phyloP scores from a whole-genome alignment of 2,113 vertebrate species.

The Heterochromis multidens region DNA sequence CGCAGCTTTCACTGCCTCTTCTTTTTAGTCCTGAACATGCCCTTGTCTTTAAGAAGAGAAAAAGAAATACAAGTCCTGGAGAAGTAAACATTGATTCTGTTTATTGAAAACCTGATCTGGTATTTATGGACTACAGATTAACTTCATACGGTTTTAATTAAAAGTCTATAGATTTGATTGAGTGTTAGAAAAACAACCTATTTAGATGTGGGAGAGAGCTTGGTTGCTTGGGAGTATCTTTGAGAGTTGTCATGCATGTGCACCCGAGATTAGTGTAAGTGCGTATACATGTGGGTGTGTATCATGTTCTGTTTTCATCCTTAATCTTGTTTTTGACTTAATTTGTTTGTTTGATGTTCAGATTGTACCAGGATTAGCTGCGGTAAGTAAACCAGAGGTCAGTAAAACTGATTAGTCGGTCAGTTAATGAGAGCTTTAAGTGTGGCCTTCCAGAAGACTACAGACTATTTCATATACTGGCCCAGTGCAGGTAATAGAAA shows the following conservation, averaged over 20 bases:
- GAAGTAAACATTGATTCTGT: neutral
- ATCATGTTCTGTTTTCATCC: constrained; percentile 17
- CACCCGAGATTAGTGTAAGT: constrained; percentile 51
- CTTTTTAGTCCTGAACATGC: neutral
- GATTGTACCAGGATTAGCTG: constrained; percentile 64
- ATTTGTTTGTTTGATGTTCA: constrained; percentile 52
- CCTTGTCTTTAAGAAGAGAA: neutral
- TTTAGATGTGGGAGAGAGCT: constrained; percentile 19
- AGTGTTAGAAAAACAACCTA: neutral
- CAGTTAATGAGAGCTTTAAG: constrained; percentile 44
- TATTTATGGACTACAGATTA: neutral
- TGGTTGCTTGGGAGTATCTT: constrained; percentile 30
- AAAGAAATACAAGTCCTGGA: neutral
- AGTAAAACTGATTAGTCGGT: constrained; percentile 54
- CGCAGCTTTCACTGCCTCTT: neutral
- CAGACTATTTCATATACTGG: constrained; percentile 11
- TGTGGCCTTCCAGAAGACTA: constrained; percentile 6
- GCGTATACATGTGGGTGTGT: constrained; percentile 24
- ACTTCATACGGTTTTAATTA: neutral
- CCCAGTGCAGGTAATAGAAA: neutral
- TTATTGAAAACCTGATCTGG: neutral
- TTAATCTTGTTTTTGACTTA: constrained; percentile 58
- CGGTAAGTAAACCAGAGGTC: constrained; percentile 58
- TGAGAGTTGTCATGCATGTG: constrained; percentile 32
- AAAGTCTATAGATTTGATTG: neutral